Conservation (phyloP, 2,888 invertebrate genomes). For the Aphodius granarius region DNA sequence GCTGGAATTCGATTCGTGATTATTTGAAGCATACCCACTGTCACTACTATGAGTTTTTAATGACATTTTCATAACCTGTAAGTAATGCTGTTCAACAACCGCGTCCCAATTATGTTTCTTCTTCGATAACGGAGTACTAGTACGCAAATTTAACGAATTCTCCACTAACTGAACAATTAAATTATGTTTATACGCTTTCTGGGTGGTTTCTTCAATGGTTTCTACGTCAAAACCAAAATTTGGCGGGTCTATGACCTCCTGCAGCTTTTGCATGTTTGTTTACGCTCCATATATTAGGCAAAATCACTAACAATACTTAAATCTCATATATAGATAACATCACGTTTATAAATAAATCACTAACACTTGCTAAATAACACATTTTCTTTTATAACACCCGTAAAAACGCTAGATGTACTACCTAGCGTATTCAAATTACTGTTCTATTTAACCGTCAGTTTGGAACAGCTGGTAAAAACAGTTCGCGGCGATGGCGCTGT, state of each 20-base stretch:
- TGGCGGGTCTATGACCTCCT: slow-evolving; percentile 24
- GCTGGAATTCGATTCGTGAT: slow-evolving; percentile 47
- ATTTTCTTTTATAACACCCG: background rate
- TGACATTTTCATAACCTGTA: background rate
- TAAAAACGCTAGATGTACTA: background rate
- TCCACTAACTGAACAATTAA: slow-evolving; percentile 6
- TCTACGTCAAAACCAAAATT: slow-evolving; percentile 19
- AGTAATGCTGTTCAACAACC: slow-evolving; percentile 14
- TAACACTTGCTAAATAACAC: background rate
- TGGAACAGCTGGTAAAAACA: background rate
- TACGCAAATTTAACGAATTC: slow-evolving; percentile 10
- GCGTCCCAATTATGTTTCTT: background rate
- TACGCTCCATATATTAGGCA: background rate
- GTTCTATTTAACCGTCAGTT: background rate
- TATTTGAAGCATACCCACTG: slow-evolving; percentile 51
- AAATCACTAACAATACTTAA: background rate
- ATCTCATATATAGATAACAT: background rate
- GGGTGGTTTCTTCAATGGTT: slow-evolving; percentile 5
- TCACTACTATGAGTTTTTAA: slow-evolving; percentile 44
- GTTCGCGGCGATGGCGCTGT: background rate
- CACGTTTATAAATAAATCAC: background rate
- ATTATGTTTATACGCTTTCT: background rate
- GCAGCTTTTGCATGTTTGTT: background rate
- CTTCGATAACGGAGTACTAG: slow-evolving; percentile 20
- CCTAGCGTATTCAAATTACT: background rate